Evolutionary conservation across 1,140 invertebrate species (phyloP), one percentile per base, ranked within the genome.

Genomic region (Protaetia brevitarsis): DNA sequence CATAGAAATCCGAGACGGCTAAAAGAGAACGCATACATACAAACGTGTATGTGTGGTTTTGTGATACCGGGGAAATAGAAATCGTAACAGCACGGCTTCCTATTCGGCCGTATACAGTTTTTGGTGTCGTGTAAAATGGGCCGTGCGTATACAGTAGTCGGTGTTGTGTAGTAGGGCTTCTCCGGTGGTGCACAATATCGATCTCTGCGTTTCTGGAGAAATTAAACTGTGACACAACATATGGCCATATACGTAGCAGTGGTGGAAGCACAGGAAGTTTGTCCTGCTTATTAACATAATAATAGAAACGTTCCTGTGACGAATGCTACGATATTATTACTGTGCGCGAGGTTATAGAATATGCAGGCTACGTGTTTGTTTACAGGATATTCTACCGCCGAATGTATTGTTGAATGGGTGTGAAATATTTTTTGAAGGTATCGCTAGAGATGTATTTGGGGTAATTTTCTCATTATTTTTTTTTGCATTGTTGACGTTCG

Each of bases 141-240:
- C 41, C 41, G 41, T 51, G 41, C 26, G 21, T 51, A 23, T 51
- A 51, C 26, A 16, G 41, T 51, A 23, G 8, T 26, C 26, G 41
- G 21, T 51, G 41, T 51, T 23, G 41, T 51, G 41, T 51, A 51
- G 26, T 23, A 51, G 21, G 19, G n/a, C 11, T 37, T 37, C 34
- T 51, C 19, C 26, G 21, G 41, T 51, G 41, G 41, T 51, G 41
- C 41, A 51, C 41, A 51, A 51, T 51, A 51, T 51, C 41, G 41
- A 51, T 51, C 41, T 51, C 41, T 51, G 6, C 41, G 41, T 51
- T 51, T 51, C 41, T 51, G 41, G 41, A 51, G 41, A 51, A 51
- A 51, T 51, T 51, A 51, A 51, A 51, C 41, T 51, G 41, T 51
- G 41, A 51, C 41, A n/a, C n/a, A 51, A 51, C 41, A 51, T 51